Evolutionary conservation across 2,888 invertebrate genomes (phyloP).

Genomic region (Phyllotreta cruciferae): DNA sequence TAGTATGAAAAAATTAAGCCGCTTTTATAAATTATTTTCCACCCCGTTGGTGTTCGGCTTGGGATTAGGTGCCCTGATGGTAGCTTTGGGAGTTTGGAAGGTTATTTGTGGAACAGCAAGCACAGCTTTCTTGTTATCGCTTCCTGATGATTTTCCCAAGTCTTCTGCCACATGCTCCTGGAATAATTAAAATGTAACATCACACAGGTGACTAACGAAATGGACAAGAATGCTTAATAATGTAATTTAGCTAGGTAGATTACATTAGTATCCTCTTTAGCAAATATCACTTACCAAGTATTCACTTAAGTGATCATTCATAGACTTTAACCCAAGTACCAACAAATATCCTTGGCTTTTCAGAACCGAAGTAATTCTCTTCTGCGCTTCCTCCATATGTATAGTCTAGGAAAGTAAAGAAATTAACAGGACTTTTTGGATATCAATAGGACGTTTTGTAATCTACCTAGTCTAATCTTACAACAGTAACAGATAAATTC

Average conservation of each 20-base stretch:
- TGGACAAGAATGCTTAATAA: background rate
- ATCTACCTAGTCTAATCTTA: slow-evolving; percentile 4
- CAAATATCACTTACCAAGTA: slow-evolving; percentile 61
- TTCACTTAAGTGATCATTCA: slow-evolving; percentile 63
- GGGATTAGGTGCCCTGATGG: slow-evolving; percentile 33
- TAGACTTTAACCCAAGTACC: slow-evolving; percentile 61
- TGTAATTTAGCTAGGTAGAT: background rate
- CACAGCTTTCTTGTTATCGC: slow-evolving; percentile 43
- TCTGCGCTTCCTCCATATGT: slow-evolving; percentile 67
- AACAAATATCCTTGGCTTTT: slow-evolving; percentile 61
- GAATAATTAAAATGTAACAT: slow-evolving; percentile 26
- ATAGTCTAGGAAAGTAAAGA: slow-evolving; percentile 61
- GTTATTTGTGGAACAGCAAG: slow-evolving; percentile 50
- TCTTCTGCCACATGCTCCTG: slow-evolving; percentile 52
- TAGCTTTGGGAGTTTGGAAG: slow-evolving; percentile 48
- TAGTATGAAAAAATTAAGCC: background rate
- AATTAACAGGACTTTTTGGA: slow-evolving; percentile 38
- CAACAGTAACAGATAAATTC: background rate
- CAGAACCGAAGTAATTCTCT: slow-evolving; percentile 64
- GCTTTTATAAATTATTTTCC: slow-evolving; percentile 33
- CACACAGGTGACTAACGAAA: background rate
- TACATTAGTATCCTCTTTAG: background rate
- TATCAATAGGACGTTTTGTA: slow-evolving; percentile 36
- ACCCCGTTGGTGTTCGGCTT: slow-evolving; percentile 37
- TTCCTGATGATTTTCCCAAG: slow-evolving; percentile 34